Evolutionary conservation across 2,888 invertebrate species (phyloP).

Genomic region (Drosophila putrida): DNA sequence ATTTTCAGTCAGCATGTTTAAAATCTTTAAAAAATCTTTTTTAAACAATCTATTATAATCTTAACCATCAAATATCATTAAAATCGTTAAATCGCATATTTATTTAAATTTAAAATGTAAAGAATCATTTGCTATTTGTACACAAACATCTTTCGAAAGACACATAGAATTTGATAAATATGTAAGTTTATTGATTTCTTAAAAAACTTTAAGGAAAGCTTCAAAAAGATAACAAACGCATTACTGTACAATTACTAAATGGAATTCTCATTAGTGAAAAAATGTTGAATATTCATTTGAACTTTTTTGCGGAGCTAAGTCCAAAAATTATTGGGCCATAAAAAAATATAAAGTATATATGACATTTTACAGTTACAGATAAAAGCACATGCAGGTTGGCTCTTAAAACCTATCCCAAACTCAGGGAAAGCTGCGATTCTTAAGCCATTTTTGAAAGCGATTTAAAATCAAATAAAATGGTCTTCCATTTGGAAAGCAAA

Average conservation of each 20-base stretch:
- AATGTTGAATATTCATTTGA: conserved; percentile 12
- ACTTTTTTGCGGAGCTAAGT: neutral
- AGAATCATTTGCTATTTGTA: too few species aligned
- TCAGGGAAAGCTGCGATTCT: conserved; percentile 10
- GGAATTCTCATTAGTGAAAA: conserved; percentile 40
- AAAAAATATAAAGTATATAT: conserved; percentile 23
- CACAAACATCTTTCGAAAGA: too few species aligned
- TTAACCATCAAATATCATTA: too few species aligned
- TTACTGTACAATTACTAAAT: conserved; percentile 36
- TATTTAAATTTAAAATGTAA: too few species aligned
- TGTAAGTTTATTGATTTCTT: too few species aligned
- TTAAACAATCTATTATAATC: too few species aligned
- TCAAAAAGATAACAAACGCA: conserved; percentile 29
- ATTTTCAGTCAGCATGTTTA: too few species aligned
- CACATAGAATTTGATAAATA: too few species aligned
- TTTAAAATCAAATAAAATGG: conserved; percentile 74
- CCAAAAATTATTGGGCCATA: conserved; percentile 45
- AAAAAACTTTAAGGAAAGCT: neutral
- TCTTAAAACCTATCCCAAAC: conserved; percentile 1
- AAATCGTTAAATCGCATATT: too few species aligned
- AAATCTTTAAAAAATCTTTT: too few species aligned
- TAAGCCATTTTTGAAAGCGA: conserved; percentile 60
- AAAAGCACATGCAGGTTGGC: conserved; percentile 44
- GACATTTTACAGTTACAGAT: conserved; percentile 41
- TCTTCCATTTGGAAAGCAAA: conserved; percentile 36